Percentiles rank a stretch among this genome's conserved stretches.
phyloP scores from a whole-genome alignment of 2,888 invertebrate species.

The Stenodera caucasica region DNA sequence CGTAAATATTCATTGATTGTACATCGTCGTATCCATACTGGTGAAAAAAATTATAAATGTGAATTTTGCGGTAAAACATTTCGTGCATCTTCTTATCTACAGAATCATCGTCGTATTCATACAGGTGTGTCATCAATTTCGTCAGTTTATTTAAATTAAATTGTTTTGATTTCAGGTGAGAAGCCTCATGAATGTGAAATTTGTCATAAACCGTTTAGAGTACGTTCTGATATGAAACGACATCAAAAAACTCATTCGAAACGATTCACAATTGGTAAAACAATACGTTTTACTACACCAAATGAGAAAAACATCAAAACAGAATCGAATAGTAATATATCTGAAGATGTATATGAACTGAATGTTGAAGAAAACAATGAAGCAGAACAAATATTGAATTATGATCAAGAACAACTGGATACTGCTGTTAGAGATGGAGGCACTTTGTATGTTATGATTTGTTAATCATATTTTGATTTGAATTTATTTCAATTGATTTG shows the following conservation, averaged over 20 bases:
- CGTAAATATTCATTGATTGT: constrained; percentile 84
- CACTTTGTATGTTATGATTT: constrained; percentile 38
- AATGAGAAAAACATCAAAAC: constrained; percentile 20
- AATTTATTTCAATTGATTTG: constrained; percentile 14
- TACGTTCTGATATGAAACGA: constrained; percentile 79
- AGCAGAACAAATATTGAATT: constrained; percentile 49
- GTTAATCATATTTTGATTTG: constrained; percentile 20
- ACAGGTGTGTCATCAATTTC: constrained; percentile 62
- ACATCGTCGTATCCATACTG: constrained; percentile 83
- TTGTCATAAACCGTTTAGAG: constrained; percentile 81
- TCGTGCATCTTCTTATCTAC: constrained; percentile 81
- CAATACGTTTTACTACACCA: constrained; percentile 31
- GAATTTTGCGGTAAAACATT: constrained; percentile 83
- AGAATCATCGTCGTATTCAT: constrained; percentile 82
- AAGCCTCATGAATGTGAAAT: constrained; percentile 75
- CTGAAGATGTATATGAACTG: constrained; percentile 36
- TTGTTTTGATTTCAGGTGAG: constrained; percentile 60
- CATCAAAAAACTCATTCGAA: constrained; percentile 73
- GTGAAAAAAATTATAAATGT: constrained; percentile 84
- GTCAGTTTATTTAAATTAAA: constrained; percentile 2
- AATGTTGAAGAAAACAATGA: constrained; percentile 44
- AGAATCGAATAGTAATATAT: constrained; percentile 32
- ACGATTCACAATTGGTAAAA: constrained; percentile 41
- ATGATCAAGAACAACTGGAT: constrained; percentile 41
- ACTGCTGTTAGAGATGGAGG: constrained; percentile 34